These are phyloP conservation scores for Notechis scutatus DNA, from an alignment of 2,113 vertebrate species.

Conservation along the genomic window DNA sequence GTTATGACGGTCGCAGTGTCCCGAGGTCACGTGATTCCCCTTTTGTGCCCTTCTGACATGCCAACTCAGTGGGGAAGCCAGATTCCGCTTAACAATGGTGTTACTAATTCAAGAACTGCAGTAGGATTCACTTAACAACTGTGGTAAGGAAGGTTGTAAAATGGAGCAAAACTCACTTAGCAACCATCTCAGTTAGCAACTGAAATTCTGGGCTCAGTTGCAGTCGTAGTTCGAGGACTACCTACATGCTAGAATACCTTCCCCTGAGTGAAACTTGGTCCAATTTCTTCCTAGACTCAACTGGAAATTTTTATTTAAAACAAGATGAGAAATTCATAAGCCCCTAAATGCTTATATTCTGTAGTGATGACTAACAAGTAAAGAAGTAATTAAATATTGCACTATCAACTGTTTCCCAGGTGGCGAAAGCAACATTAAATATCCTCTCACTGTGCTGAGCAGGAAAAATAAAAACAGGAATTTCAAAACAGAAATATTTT, in stretches of 20 bases:
- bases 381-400: not conserved
- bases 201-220: not conserved
- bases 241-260: not conserved
- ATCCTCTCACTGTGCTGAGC: too few species aligned
- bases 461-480: not conserved
- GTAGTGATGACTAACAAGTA: not conserved
- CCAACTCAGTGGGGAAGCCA: too few species aligned
- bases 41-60: too few species aligned
- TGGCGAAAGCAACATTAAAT: not conserved
- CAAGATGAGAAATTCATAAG: not conserved
- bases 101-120: not conserved
- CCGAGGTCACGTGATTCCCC: too few species aligned
- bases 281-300: not conserved
- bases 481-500: not conserved
- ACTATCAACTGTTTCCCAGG: not conserved
- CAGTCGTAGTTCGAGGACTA: not conserved
- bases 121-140: not conserved
- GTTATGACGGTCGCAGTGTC: too few species aligned
- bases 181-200: not conserved
- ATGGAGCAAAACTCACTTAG: not conserved
- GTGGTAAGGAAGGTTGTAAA: not conserved
- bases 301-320: not conserved
- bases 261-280: not conserved
- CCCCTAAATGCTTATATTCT: not conserved
- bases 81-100: too few species aligned